Evolutionary conservation across 1,140 invertebrate genomes (phyloP), one percentile per base, ranked within the genome.

Genomic region (Halesus radiatus): DNA sequence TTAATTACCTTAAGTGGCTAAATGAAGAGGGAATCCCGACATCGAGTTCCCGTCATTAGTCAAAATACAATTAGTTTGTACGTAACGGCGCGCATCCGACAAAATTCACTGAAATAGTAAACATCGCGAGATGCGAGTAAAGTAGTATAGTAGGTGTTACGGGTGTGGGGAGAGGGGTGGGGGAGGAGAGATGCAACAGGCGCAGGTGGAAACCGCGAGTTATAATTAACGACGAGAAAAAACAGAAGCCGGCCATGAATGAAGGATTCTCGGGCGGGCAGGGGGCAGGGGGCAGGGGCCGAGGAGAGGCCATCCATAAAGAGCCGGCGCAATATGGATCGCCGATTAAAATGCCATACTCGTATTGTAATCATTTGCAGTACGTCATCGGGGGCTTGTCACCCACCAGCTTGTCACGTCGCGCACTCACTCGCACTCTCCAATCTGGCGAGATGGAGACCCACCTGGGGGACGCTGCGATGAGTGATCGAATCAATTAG

Each of bases 171-270:
- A 13, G 62, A 29, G 13, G 26, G 22, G 32, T 1, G 62, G 4
- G 62, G 62, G 16, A 3, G 62, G n/a, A n/a, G 32, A 18, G 29
- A 16, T 68, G 29, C 23, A 68, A 18, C 64, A 37, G 32, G 20
- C 37, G 29, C 64, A 50, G 64, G 64, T 68, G 64, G 29, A 68
- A 68, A 37, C 64, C 18, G 64, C 64, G 64, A 68, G 32, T 26
- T 37, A 68, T 68, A 45, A 68, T 54, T 53, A 54, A 32, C 60
- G 60, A 26, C 26, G 15, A 7, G 68, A 15, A 72, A 72, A 66
- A 66, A 66, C 62, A 72, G 68, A 10, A 72, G 68, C 37, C 68
- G 68, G 6, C n/a, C 37, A 72, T 52, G 18, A 72, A 72, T 72
- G 68, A 52, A 53, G n/a, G 8, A 29, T 16, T 7, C 18, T 1